Evolutionary conservation across 1,140 invertebrate genomes (phyloP), one percentile per base, ranked within the genome.

Genomic region (Drepana arcuata): DNA sequence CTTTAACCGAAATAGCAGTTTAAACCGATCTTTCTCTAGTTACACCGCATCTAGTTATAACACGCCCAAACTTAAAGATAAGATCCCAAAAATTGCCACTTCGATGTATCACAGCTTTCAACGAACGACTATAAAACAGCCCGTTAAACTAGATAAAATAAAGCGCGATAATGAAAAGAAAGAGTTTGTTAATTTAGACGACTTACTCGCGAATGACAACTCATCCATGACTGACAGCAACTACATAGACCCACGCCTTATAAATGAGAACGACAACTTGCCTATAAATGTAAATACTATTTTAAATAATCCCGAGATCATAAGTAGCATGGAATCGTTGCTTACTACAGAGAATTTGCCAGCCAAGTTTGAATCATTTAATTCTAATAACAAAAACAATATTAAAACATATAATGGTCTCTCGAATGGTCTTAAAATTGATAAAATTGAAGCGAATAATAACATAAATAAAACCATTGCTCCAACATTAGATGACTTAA

Each of bases 61-160:
- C 37, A 79, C 78, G 23, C 74, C 74, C 16, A 82, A 79, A 50
- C 56, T 63, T 54, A 79, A 75, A 72, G 74, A 82, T 16, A 82
- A 82, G 71, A 75, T 78, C 14, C 78, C 74, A 37, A 79, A 79
- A 63, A 69, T 82, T 49, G 58, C 73, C 10, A 74, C 75, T 18
- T 82, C 78, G 1, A 71, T 81, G 73, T 74, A 79, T 46, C 78
- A 82, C 40, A 78, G 74, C 46, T 82, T 82, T 41, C 75, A 79
- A 54, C 56, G 74, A 33, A 63, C 46, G 21, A 78, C 67, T 6
- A 66, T 61, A 32, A 79, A 78, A 46, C 71, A 79, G 49, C 73
- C 78, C 9, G 36, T 72, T 11, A 82, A 82, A 67, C 54, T 82
- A 29, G 75, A 82, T 41, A 82, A 78, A 67, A 80, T 80, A 62